phyloP scores from a whole-genome alignment of 2,888 invertebrate genomes.

The Ligdia adustata region DNA sequence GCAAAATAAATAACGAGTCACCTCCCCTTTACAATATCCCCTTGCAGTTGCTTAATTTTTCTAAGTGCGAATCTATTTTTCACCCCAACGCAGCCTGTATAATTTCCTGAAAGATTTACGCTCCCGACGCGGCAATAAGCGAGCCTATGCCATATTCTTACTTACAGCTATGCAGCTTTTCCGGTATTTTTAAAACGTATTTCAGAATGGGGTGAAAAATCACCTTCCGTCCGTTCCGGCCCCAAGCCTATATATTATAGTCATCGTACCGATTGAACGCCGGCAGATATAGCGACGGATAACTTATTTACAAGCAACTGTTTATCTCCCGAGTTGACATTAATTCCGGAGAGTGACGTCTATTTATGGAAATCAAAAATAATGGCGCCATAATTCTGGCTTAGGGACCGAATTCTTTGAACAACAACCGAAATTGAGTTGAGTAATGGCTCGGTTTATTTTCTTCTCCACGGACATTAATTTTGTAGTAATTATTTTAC shows the following conservation, averaged over 20 bases:
- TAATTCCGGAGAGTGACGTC: constrained; percentile 28
- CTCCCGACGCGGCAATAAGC: constrained; percentile 73
- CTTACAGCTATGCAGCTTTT: constrained; percentile 50
- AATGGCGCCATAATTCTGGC: constrained; percentile 27
- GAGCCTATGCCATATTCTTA: constrained; percentile 43
- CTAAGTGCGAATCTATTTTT: constrained; percentile 75
- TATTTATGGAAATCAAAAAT: constrained; percentile 31
- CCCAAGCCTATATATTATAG: constrained; percentile 67
- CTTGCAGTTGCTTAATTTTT: constrained; percentile 67
- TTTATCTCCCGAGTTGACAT: constrained; percentile 44
- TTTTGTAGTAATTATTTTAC: constrained; percentile 25
- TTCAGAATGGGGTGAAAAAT: constrained; percentile 77
- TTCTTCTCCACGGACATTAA: constrained; percentile 19
- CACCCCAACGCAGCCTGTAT: constrained; percentile 60
- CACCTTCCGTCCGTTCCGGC: constrained; percentile 62
- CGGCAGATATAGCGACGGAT: constrained; percentile 64
- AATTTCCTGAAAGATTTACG: constrained; percentile 69
- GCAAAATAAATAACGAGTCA: constrained; percentile 26
- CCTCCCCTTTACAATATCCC: constrained; percentile 33
- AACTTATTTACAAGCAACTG: constrained; percentile 65
- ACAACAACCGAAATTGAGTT: constrained; percentile 26
- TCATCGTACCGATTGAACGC: constrained; percentile 64
- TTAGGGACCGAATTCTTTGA: constrained; percentile 26
- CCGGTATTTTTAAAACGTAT: constrained; percentile 78
- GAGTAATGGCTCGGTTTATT: constrained; percentile 24